These are phyloP conservation scores for Stictonetta naevosa DNA, from an alignment of 2,113 vertebrate species.

Conservation along the genomic window DNA sequence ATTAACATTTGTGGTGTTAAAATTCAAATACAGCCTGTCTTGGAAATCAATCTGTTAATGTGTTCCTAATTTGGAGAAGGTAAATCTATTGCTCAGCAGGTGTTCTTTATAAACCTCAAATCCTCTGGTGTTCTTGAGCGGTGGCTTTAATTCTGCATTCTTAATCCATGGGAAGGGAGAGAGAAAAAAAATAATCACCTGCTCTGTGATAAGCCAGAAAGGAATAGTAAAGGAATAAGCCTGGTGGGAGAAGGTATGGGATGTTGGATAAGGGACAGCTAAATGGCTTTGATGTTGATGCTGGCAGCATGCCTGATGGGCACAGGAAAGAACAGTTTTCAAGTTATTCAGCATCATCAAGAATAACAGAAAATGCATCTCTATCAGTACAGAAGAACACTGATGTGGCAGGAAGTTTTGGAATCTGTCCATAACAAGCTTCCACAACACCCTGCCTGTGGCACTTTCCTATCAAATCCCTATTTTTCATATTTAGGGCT, in stretches of 20 bases:
- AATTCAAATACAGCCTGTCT: neutral
- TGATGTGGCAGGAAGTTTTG: neutral
- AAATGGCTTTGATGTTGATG: neutral
- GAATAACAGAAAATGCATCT: neutral
- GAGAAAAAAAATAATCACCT: neutral
- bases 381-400: neutral
- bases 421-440: neutral
- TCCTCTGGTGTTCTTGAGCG: neutral
- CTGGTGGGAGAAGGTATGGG: neutral
- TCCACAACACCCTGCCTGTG: neutral
- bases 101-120: neutral
- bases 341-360: neutral
- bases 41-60: constrained; percentile 1
- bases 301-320: neutral
- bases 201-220: fast-evolving
- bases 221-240: neutral
- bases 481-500: neutral
- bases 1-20: neutral
- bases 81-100: neutral
- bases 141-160: neutral
- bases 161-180: neutral
- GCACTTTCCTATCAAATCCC: neutral
- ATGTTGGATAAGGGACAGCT: fast-evolving
- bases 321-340: neutral
- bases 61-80: neutral